Conservation (phyloP, 2,797 vertebrate species). For the Phataginus tetradactyla region DNA sequence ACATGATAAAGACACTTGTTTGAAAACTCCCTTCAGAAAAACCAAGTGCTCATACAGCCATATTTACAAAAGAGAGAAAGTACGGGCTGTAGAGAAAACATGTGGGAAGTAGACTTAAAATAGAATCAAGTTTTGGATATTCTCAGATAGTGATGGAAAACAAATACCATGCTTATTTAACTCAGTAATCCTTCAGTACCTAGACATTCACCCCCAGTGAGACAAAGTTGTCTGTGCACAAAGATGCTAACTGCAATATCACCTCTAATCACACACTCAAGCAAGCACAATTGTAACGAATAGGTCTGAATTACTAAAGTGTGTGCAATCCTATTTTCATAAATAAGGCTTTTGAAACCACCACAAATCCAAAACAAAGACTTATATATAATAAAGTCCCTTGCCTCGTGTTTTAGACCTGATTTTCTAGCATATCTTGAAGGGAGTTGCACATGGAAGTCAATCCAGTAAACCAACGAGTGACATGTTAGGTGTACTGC, state of each 20-base stretch:
- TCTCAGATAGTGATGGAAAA: background rate
- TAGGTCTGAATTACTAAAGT: background rate
- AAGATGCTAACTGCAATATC: background rate
- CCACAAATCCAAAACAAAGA: background rate
- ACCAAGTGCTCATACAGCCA: background rate
- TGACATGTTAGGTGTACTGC: accelerated
- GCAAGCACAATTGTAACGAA: background rate
- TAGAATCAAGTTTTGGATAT: background rate
- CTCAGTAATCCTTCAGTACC: background rate
- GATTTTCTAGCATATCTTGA: background rate
- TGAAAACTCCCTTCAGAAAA: background rate
- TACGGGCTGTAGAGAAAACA: background rate
- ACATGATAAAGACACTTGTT: background rate
- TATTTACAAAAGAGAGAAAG: background rate
- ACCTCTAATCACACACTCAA: background rate
- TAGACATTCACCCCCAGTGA: background rate
- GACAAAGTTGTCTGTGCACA: background rate
- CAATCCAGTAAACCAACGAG: background rate
- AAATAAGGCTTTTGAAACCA: background rate
- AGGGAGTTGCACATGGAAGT: background rate
- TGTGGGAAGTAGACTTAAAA: background rate
- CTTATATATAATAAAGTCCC: background rate
- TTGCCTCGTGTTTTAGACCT: background rate
- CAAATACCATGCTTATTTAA: background rate
- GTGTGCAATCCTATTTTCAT: background rate